These are phyloP conservation scores for Syngnathus scovelli DNA, from an alignment of 2,113 vertebrate genomes.

Conservation along the genomic window DNA sequence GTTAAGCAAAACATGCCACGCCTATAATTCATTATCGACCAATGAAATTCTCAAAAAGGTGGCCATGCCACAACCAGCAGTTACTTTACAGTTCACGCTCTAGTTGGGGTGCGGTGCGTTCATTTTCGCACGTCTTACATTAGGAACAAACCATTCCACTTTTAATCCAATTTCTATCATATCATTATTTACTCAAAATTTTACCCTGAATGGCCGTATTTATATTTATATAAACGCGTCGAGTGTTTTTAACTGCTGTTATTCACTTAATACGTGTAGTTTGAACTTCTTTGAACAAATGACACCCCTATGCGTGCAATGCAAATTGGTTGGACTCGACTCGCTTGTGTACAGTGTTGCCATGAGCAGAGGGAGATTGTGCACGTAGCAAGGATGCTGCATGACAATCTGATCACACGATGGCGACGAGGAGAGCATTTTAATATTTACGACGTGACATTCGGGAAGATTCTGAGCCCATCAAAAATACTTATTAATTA, in stretches of 20 bases:
- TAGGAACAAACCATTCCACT: slow-evolving; percentile 77
- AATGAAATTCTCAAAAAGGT: slow-evolving; percentile 20
- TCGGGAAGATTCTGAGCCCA: background rate
- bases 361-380: slow-evolving; percentile 79
- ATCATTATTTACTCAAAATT: background rate
- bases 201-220: background rate
- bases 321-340: slow-evolving; percentile 69
- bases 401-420: slow-evolving; percentile 52
- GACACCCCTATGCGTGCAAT: slow-evolving; percentile 45
- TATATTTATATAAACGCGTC: background rate
- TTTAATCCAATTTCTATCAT: background rate
- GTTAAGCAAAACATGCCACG: rapidly evolving
- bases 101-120: slow-evolving; percentile 85
- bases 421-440: slow-evolving; percentile 26
- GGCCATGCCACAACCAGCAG: slow-evolving; percentile 18
- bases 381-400: slow-evolving; percentile 80
- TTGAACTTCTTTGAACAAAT: slow-evolving; percentile 10
- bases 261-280: background rate
- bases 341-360: slow-evolving; percentile 77
- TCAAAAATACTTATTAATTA: background rate
- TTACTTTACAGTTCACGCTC: slow-evolving; percentile 51
- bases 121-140: slow-evolving; percentile 90
- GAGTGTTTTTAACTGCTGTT: background rate
- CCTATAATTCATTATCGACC: slow-evolving; percentile 14
- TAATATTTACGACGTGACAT: slow-evolving; percentile 40